Conservation (phyloP, 2,113 vertebrate species). For the Micronycteris hirsuta region DNA sequence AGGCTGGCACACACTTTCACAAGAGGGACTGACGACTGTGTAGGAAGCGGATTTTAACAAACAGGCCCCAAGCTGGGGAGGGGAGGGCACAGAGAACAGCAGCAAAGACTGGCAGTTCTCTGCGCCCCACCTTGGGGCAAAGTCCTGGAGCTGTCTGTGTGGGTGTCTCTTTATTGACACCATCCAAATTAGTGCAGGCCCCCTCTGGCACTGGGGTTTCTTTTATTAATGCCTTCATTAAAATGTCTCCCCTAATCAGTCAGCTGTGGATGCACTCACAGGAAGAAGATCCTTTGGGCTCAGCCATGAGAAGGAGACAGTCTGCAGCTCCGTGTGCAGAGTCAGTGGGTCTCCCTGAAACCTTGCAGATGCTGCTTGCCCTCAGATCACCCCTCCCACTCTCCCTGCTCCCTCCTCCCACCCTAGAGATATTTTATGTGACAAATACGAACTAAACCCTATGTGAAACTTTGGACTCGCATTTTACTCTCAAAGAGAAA, state of each 20-base stretch:
- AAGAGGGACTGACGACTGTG: background rate
- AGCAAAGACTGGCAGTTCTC: background rate
- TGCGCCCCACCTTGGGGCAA: background rate
- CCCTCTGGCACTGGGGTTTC: conserved; percentile 26
- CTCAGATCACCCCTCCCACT: background rate
- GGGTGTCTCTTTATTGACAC: conserved; percentile 24
- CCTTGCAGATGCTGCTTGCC: background rate
- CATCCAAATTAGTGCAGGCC: conserved; percentile 16
- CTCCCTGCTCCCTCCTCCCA: background rate
- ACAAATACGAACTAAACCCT: conserved; percentile 5
- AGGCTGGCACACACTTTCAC: background rate
- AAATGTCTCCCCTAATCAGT: conserved; percentile 59
- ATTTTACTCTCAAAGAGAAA: conserved; percentile 23
- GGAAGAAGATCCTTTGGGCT: background rate
- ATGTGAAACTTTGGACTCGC: background rate
- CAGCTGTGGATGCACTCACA: background rate
- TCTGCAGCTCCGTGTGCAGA: fast-evolving
- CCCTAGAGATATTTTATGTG: background rate
- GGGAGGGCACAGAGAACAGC: background rate
- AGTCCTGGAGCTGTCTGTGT: background rate
- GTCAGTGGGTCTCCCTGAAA: background rate
- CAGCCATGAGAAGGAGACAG: background rate
- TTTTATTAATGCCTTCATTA: conserved; percentile 59
- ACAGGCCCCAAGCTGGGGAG: background rate
- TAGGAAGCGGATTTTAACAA: conserved; percentile 12